These are phyloP conservation scores for Caradrina kadenii DNA, from an alignment of 2,888 invertebrate genomes.

Conservation along the genomic window DNA sequence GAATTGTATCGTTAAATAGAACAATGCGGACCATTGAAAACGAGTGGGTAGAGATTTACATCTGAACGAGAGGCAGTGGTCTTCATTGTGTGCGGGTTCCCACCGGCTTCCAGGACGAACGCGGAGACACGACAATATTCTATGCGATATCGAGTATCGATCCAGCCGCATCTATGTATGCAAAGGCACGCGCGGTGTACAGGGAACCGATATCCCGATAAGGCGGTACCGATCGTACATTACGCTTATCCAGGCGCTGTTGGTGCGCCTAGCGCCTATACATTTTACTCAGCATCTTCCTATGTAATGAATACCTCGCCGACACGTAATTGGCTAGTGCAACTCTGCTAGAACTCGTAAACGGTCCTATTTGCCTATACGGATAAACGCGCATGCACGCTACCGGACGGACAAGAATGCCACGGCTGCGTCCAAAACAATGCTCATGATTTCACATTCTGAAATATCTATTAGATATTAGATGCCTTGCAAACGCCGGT, in stretches of 20 bases:
- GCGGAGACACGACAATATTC: slow-evolving; percentile 77
- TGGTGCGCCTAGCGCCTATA: slow-evolving; percentile 77
- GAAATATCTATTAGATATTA: slow-evolving; percentile 53
- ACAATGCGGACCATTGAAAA: slow-evolving; percentile 80
- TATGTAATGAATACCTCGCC: slow-evolving; percentile 84
- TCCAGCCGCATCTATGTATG: slow-evolving; percentile 77
- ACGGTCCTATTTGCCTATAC: slow-evolving; percentile 68
- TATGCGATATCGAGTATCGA: slow-evolving; percentile 79
- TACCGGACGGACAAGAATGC: slow-evolving; percentile 63
- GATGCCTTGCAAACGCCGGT: slow-evolving; percentile 45
- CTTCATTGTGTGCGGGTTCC: slow-evolving; percentile 75
- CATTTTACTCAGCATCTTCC: slow-evolving; percentile 77
- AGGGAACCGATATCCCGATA: slow-evolving; percentile 81
- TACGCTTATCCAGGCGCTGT: slow-evolving; percentile 79
- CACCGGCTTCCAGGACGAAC: slow-evolving; percentile 70
- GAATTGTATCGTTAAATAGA: slow-evolving; percentile 80
- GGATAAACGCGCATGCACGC: slow-evolving; percentile 60
- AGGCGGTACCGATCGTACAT: slow-evolving; percentile 81
- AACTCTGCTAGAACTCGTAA: slow-evolving; percentile 74
- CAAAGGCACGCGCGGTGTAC: slow-evolving; percentile 83
- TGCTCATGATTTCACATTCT: slow-evolving; percentile 65
- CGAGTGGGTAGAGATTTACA: slow-evolving; percentile 80
- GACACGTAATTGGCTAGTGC: slow-evolving; percentile 80
- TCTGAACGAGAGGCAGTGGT: slow-evolving; percentile 75
- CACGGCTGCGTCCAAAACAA: slow-evolving; percentile 64